Percentiles rank a stretch among this genome's conserved stretches.
Conservation (phyloP, 1,140 invertebrate genomes). For the Littorina saxatilis region DNA sequence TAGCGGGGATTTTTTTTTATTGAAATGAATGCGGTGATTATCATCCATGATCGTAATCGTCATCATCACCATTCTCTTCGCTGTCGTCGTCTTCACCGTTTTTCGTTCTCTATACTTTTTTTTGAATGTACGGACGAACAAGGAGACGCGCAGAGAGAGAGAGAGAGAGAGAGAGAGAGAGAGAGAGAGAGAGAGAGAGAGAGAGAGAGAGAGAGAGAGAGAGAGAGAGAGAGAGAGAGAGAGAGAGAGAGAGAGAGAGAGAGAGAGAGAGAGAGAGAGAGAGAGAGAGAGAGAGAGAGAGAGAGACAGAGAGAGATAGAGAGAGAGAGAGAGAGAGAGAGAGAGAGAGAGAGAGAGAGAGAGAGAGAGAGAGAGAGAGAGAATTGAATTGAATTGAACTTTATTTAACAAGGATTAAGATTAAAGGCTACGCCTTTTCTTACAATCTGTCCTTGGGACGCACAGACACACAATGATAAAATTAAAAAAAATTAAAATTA, state of each 20-base stretch:
- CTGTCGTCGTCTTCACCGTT: too few species aligned
- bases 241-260: too few species aligned
- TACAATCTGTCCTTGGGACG: too few species aligned
- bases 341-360: constrained; percentile 35
- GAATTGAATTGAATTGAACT: too few species aligned
- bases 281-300: background rate
- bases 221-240: too few species aligned
- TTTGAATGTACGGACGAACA: background rate
- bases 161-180: constrained; percentile 17
- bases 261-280: constrained; percentile 11
- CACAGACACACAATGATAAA: too few species aligned
- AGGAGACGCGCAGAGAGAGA: background rate
- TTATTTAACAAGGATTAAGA: too few species aligned
- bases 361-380: too few species aligned
- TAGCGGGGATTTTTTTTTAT: constrained; percentile 35
- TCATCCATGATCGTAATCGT: background rate
- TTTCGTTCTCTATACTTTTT: too few species aligned
- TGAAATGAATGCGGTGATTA: constrained; percentile 24
- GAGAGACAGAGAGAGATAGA: constrained; percentile 62
- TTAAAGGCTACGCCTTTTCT: too few species aligned
- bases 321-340: constrained; percentile 51
- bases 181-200: constrained; percentile 2
- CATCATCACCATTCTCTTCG: constrained; percentile 33
- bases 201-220: too few species aligned
- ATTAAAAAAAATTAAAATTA: too few species aligned